Conservation (phyloP, 2,113 vertebrate genomes). For the Antechinus stuartii region DNA sequence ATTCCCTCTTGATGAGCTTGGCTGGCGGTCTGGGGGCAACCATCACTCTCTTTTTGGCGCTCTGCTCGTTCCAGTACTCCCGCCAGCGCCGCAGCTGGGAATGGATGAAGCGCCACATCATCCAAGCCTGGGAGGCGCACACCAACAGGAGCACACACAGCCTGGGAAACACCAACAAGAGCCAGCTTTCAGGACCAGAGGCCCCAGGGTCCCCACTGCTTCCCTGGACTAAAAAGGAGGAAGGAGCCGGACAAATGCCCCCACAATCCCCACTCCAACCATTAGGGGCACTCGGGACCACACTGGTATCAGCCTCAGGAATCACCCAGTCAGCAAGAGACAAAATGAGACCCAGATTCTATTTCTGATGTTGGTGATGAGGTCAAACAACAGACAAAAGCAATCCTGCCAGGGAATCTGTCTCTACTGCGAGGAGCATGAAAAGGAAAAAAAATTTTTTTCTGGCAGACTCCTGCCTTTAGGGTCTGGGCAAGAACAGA, state of each 20-base stretch:
- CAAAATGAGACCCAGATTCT: background rate
- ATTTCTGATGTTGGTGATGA: background rate
- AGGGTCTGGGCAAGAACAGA: background rate
- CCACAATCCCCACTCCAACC: background rate
- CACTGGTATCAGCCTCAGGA: background rate
- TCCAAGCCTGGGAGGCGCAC: constrained; percentile 95
- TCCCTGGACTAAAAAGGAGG: too few species aligned
- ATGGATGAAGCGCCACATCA: constrained; percentile 98
- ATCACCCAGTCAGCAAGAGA: background rate
- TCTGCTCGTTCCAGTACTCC: constrained; percentile 93
- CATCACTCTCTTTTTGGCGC: constrained; percentile 85
- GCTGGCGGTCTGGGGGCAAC: constrained; percentile 84
- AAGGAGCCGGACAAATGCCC: background rate
- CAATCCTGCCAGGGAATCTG: background rate
- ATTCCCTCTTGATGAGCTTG: constrained; percentile 91
- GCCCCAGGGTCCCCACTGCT: background rate
- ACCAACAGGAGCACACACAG: constrained; percentile 92
- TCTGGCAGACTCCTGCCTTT: background rate
- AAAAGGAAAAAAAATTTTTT: background rate
- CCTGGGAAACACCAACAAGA: constrained; percentile 78
- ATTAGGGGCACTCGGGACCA: accelerated
- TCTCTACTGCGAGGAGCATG: background rate
- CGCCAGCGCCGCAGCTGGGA: constrained; percentile 97
- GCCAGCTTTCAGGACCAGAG: background rate
- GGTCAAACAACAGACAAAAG: background rate